Evolutionary conservation across 1,140 invertebrate species (phyloP).

Genomic region (Ostrea edulis): DNA sequence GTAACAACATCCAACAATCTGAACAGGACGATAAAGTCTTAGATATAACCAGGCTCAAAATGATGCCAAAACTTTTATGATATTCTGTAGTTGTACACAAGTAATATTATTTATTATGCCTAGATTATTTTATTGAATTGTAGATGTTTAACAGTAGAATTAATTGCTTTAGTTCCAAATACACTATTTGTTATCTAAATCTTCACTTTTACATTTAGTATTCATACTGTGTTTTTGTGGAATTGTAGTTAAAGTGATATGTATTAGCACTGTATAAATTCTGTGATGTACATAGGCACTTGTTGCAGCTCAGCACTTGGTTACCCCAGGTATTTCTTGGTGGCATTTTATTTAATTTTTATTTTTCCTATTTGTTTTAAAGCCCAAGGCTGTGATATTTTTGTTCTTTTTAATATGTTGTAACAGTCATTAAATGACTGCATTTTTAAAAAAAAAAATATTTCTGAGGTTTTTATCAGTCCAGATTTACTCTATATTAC

Average conservation of each 20-base stretch:
- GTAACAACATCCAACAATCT: not conserved
- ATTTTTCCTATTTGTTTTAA: slow-evolving; percentile 37
- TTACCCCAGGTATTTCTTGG: slow-evolving; percentile 24
- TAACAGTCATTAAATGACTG: slow-evolving; percentile 13
- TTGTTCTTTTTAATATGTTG: slow-evolving; percentile 18
- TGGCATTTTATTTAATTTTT: slow-evolving; percentile 34
- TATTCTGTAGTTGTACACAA: not conserved
- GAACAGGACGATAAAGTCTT: slow-evolving; percentile 68
- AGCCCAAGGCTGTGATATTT: slow-evolving; percentile 45
- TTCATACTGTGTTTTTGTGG: not conserved
- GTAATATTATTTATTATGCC: not conserved
- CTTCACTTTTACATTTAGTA: not conserved
- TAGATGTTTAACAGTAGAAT: not conserved
- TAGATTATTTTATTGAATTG: not conserved
- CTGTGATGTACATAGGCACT: slow-evolving; percentile 1
- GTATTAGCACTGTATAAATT: not conserved
- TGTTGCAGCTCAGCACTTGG: slow-evolving; percentile 26
- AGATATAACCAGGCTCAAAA: slow-evolving; percentile 74
- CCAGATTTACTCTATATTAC: not conserved
- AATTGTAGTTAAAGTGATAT: not conserved
- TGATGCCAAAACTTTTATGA: slow-evolving; percentile 74
- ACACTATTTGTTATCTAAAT: too few species aligned
- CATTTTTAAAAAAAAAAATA: not conserved
- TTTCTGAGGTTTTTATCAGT: not conserved
- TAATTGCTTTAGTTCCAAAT: not conserved